Evolutionary conservation across 2,888 invertebrate genomes (phyloP).

Genomic region (Ichneumoninae sp.): DNA sequence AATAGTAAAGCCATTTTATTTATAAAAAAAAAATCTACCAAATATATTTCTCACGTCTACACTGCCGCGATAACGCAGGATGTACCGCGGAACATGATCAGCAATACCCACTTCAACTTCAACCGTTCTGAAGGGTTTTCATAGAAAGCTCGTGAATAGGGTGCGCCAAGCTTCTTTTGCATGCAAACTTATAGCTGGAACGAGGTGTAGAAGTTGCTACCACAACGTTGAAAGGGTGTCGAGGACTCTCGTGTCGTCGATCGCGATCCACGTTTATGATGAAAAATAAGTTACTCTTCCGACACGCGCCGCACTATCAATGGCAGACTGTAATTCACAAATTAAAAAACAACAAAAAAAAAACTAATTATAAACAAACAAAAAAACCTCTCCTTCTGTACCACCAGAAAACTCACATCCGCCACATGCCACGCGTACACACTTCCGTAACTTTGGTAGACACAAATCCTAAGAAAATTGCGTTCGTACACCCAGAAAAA

Average conservation of each 20-base stretch:
- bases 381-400: background rate
- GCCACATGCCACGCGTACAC: background rate
- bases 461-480: background rate
- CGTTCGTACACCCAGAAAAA: background rate
- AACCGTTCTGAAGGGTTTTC: background rate
- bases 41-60: background rate
- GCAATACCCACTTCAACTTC: slow-evolving; percentile 17
- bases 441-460: background rate
- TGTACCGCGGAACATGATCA: slow-evolving; percentile 11
- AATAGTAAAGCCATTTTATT: no score
- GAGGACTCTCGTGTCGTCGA: slow-evolving; percentile 45
- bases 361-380: background rate
- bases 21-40: background rate
- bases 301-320: slow-evolving; percentile 7
- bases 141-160: slow-evolving; percentile 29
- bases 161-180: slow-evolving; percentile 15
- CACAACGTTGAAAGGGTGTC: slow-evolving; percentile 45
- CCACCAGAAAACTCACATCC: background rate
- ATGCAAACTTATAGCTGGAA: slow-evolving; percentile 14
- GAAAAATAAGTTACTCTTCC: slow-evolving; percentile 39
- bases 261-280: slow-evolving; percentile 42
- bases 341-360: background rate
- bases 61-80: background rate
- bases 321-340: background rate
- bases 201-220: slow-evolving; percentile 15